Conservation (phyloP, 2,888 invertebrate species). For the Melinaea marsaeus region DNA sequence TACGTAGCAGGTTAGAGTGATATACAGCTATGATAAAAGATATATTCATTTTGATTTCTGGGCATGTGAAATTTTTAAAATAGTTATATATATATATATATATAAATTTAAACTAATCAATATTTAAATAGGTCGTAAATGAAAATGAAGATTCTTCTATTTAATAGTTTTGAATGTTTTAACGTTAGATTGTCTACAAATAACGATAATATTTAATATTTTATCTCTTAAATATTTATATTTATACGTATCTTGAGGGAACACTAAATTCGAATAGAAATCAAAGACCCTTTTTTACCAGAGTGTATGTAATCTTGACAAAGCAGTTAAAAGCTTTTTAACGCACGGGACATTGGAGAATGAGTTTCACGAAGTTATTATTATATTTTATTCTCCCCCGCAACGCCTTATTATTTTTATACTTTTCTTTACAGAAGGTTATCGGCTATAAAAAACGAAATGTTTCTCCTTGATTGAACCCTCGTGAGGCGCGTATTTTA, state of each 20-base stretch:
- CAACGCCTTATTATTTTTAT: slow-evolving; percentile 72
- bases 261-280: slow-evolving; percentile 60
- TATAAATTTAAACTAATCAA: too few species aligned
- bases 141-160: too few species aligned
- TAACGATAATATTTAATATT: not conserved
- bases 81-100: too few species aligned
- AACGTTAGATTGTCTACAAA: not conserved
- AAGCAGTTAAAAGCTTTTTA: slow-evolving; percentile 51
- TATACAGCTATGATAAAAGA: too few species aligned
- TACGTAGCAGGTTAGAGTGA: too few species aligned
- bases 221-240: slow-evolving; percentile 63
- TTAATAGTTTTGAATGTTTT: too few species aligned
- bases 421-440: slow-evolving; percentile 65
- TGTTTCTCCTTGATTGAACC: slow-evolving; percentile 69
- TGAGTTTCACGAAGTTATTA: slow-evolving; percentile 58
- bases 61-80: too few species aligned
- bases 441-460: slow-evolving; percentile 69
- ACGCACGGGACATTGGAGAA: slow-evolving; percentile 49
- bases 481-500: slow-evolving; percentile 51
- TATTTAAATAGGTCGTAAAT: too few species aligned
- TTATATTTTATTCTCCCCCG: slow-evolving; percentile 68
- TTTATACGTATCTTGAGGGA: slow-evolving; percentile 57
- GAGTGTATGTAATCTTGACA: slow-evolving; percentile 43
- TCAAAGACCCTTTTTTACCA: slow-evolving; percentile 31
- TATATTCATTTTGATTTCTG: too few species aligned